Conservation (phyloP, 37 sponge, comb jelly and placozoan species). For the Geodia barretti region DNA sequence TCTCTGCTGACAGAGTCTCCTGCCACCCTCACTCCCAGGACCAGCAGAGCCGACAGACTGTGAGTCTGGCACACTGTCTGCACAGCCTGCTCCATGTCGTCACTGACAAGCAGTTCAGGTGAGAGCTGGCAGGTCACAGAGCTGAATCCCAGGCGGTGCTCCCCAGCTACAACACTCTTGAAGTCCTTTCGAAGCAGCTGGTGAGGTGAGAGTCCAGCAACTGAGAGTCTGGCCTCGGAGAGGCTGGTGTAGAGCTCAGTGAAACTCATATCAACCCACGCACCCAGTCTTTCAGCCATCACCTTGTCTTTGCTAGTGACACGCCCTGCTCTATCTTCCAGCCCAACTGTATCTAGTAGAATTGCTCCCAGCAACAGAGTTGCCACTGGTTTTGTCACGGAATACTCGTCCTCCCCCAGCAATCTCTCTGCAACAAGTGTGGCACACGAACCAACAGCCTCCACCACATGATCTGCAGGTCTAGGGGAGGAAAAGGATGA, state of each 20-base stretch:
- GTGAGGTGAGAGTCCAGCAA: slow-evolving; percentile 8
- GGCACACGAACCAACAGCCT: slow-evolving; percentile 72
- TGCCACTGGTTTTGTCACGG: slow-evolving; percentile 14
- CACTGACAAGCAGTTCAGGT: slow-evolving; percentile 23
- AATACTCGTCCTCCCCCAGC: slow-evolving; percentile 8
- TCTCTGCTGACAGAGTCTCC: slow-evolving; percentile 9
- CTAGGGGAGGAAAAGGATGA: neutral
- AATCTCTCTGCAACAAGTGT: slow-evolving; percentile 56
- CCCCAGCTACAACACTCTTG: slow-evolving; percentile 33
- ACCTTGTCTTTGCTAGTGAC: slow-evolving; percentile 55
- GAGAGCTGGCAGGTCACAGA: slow-evolving; percentile 29
- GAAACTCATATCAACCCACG: neutral
- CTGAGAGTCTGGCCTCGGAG: slow-evolving; percentile 32
- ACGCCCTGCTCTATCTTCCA: slow-evolving; percentile 13
- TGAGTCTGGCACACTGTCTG: slow-evolving; percentile 7
- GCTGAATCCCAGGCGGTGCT: slow-evolving; percentile 40
- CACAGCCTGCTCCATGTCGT: slow-evolving; percentile 4
- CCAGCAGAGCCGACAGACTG: slow-evolving; percentile 6
- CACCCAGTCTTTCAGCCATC: slow-evolving; percentile 23
- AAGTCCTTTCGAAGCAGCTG: slow-evolving; percentile 67
- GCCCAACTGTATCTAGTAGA: slow-evolving; percentile 70
- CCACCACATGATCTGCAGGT: slow-evolving; percentile 8
- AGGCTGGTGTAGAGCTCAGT: slow-evolving; percentile 42
- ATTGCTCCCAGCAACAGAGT: slow-evolving; percentile 68
- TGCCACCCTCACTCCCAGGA: slow-evolving; percentile 23